A percentile compares a stretch with the other conserved stretches of the same genome.
Conservation (phyloP, 2,797 vertebrate genomes). For the Lycodopsis pacificus region DNA sequence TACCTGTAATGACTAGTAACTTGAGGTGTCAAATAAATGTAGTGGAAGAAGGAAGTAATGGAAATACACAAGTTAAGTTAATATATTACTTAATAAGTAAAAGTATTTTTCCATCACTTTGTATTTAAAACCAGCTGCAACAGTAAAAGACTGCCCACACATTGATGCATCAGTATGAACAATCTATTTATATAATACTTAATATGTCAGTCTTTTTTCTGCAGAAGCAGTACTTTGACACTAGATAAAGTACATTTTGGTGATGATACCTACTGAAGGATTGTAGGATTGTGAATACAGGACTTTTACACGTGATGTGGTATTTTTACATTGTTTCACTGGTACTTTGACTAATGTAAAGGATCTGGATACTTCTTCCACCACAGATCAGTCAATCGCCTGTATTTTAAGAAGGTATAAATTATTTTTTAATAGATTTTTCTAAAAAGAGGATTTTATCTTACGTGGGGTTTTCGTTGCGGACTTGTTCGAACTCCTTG, state of each 20-base stretch:
- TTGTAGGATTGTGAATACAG: background rate
- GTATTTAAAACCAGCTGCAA: background rate
- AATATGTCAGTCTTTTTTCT: background rate
- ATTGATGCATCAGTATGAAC: background rate
- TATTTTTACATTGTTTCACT: background rate
- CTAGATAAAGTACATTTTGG: background rate
- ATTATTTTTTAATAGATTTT: background rate
- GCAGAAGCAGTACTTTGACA: background rate
- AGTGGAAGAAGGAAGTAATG: background rate
- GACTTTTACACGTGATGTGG: background rate
- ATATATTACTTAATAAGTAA: background rate
- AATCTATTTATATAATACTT: background rate
- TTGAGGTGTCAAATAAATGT: no score
- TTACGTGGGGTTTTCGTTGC: constrained; percentile 90
- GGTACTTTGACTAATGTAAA: background rate
- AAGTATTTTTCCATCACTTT: constrained; percentile 1
- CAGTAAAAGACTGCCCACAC: background rate
- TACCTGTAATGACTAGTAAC: background rate
- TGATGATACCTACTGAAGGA: background rate
- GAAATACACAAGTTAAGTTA: background rate
- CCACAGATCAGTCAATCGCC: background rate
- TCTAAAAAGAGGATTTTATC: constrained; percentile 21
- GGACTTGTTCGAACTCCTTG: constrained; percentile 89
- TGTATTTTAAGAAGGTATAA: background rate
- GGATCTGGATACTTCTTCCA: background rate